phyloP scores from a whole-genome alignment of 2,113 vertebrate genomes.

The Cebidichthys violaceus region DNA sequence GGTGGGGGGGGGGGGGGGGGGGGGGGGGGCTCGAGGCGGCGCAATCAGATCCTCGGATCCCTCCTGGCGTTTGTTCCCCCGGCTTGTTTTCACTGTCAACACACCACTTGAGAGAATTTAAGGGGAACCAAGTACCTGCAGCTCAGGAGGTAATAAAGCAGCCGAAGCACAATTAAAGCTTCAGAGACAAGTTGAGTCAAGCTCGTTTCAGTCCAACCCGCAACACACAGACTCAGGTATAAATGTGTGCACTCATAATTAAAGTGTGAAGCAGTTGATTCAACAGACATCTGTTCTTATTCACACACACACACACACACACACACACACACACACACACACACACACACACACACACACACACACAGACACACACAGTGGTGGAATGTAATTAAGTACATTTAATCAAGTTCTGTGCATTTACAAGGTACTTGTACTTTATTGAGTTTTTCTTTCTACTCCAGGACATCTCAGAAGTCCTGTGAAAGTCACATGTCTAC shows the following conservation, averaged over 20 bases:
- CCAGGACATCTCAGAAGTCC: background rate
- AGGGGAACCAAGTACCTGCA: conserved; percentile 77
- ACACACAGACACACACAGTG: background rate
- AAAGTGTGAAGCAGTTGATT: conserved; percentile 22
- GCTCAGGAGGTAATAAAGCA: conserved; percentile 78
- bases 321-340: background rate
- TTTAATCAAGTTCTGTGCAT: background rate
- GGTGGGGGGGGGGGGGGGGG: too few relatives aligned
- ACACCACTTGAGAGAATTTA: conserved; percentile 81
- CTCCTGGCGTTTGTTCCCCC: conserved; percentile 64
- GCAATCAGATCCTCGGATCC: conserved; percentile 77
- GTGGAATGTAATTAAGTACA: background rate
- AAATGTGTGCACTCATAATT: conserved; percentile 28
- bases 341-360: background rate
- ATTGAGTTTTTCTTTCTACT: background rate
- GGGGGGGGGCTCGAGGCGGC: conserved; percentile 52
- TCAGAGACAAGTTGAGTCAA: conserved; percentile 67
- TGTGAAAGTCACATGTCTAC: background rate
- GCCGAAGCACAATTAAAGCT: conserved; percentile 76
- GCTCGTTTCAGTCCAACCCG: conserved; percentile 51
- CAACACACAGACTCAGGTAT: conserved; percentile 31
- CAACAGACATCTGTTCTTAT: background rate
- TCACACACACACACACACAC: background rate
- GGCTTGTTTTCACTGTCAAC: conserved; percentile 83
- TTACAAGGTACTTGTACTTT: background rate